Conservation (phyloP, 2,888 invertebrate genomes). For the Melieria crassipennis region DNA sequence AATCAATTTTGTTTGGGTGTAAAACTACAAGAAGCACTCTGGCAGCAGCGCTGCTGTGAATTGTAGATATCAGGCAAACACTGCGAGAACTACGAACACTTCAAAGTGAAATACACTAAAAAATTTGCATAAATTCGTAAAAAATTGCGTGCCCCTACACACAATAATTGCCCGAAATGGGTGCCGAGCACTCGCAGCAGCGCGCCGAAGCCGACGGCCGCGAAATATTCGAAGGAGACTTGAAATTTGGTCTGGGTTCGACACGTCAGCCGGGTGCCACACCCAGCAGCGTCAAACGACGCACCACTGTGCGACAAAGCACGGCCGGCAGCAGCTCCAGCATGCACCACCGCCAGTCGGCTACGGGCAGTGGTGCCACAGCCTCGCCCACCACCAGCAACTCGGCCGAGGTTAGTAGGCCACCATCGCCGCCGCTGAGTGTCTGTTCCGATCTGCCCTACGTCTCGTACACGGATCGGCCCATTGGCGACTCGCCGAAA, state of each 20-base stretch:
- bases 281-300: constrained; percentile 46
- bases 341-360: constrained; percentile 41
- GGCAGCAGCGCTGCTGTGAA: too few species aligned
- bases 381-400: constrained; percentile 53
- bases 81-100: too few species aligned
- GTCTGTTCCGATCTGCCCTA: constrained; percentile 90
- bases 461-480: constrained; percentile 89
- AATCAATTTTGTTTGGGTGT: too few species aligned
- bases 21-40: too few species aligned
- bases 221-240: constrained; percentile 54
- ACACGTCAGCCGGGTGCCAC: constrained; percentile 31
- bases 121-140: too few species aligned
- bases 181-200: constrained; percentile 73
- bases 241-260: neutral
- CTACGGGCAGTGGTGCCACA: constrained; percentile 34
- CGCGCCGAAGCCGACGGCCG: constrained; percentile 56
- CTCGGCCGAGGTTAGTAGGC: constrained; percentile 64
- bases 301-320: constrained; percentile 46
- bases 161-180: constrained; percentile 63
- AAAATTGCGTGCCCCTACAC: neutral
- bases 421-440: constrained; percentile 86
- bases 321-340: constrained; percentile 30
- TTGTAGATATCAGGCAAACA: too few species aligned
- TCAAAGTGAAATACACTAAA: too few species aligned
- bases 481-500: constrained; percentile 91